Evolutionary conservation across 1,140 invertebrate species (phyloP).

Genomic region (Stegodyphus dumicola): DNA sequence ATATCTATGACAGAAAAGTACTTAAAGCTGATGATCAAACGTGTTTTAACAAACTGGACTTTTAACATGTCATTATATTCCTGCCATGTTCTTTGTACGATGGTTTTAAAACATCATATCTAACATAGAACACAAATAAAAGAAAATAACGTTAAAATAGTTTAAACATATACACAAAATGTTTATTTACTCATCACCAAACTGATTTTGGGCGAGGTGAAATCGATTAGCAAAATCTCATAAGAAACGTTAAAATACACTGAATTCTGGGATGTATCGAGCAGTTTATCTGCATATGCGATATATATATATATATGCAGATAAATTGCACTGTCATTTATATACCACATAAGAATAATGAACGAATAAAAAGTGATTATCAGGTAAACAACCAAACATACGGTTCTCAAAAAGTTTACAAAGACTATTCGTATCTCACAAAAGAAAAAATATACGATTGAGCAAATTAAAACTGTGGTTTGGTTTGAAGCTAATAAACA

Average conservation of each 20-base stretch:
- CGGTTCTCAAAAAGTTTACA: slow-evolving; percentile 18
- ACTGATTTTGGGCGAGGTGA: not conserved
- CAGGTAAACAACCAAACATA: not conserved
- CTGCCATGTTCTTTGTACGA: slow-evolving; percentile 51
- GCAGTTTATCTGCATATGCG: not conserved
- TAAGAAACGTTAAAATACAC: not conserved
- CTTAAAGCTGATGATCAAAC: slow-evolving; percentile 45
- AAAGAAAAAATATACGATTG: slow-evolving; percentile 15
- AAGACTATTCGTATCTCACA: slow-evolving; percentile 7
- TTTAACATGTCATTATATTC: slow-evolving; percentile 57
- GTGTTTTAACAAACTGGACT: slow-evolving; percentile 55
- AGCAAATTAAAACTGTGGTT: slow-evolving; percentile 55
- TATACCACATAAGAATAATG: not conserved
- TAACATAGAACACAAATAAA: slow-evolving; percentile 35
- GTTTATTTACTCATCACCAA: not conserved
- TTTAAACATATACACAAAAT: slow-evolving; percentile 11
- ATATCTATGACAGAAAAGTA: slow-evolving; percentile 58
- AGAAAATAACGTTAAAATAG: slow-evolving; percentile 2
- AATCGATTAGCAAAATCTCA: not conserved
- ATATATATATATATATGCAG: not conserved
- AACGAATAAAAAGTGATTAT: slow-evolving; percentile 6
- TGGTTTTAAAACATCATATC: slow-evolving; percentile 25
- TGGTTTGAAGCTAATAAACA: slow-evolving; percentile 31
- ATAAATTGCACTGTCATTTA: not conserved
- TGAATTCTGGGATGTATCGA: not conserved